Evolutionary conservation across 1,140 invertebrate species (phyloP).

Genomic region (Thaumatotibia leucotreta): DNA sequence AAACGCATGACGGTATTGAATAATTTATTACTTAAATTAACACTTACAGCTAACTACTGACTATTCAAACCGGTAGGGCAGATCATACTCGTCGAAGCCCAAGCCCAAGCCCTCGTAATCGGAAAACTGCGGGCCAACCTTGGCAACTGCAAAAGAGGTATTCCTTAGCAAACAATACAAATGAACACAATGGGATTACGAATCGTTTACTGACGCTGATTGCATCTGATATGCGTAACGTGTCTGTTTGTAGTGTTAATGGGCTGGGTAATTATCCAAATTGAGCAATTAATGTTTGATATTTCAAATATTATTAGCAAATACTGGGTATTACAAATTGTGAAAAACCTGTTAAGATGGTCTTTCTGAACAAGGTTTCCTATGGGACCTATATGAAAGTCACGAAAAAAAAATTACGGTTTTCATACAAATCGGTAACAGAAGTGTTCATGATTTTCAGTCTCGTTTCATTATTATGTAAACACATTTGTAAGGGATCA

Average conservation of each 20-base stretch:
- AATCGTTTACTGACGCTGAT: constrained; percentile 30
- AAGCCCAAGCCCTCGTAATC: constrained; percentile 50
- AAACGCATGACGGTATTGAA: not conserved
- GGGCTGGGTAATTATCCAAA: not conserved
- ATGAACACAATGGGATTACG: constrained; percentile 32
- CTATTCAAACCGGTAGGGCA: not conserved
- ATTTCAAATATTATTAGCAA: not conserved
- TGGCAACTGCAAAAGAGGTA: constrained; percentile 44
- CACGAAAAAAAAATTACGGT: no score
- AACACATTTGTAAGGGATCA: no score
- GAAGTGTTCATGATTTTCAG: no score
- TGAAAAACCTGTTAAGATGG: no score
- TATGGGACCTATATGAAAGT: no score
- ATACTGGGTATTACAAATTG: no score
- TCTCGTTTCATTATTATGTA: no score
- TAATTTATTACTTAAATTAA: not conserved
- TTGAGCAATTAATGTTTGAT: not conserved
- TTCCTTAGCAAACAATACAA: constrained; percentile 14
- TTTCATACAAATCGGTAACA: no score
- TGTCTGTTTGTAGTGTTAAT: constrained; percentile 15
- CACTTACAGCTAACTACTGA: not conserved
- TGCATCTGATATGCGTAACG: constrained; percentile 24
- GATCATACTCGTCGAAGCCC: constrained; percentile 33
- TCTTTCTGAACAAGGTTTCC: no score
- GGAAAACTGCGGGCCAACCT: constrained; percentile 40